phyloP scores from a whole-genome alignment of 2,797 vertebrate species.

The Labroides dimidiatus region DNA sequence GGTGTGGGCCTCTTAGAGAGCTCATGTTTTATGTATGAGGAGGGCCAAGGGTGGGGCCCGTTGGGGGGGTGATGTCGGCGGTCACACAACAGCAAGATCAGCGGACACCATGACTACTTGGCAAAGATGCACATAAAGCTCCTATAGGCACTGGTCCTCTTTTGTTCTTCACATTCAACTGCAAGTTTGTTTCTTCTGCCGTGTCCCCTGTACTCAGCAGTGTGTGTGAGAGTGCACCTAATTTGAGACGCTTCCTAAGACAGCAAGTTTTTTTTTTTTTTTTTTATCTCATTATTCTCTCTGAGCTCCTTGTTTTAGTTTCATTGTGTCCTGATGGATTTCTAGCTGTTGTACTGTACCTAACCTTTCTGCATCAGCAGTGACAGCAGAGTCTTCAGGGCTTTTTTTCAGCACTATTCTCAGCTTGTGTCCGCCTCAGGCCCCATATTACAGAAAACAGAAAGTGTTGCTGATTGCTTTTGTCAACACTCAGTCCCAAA shows the following conservation, averaged over 20 bases:
- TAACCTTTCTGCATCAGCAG: constrained; percentile 27
- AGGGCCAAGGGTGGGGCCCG: constrained; percentile 82
- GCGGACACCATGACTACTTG: constrained; percentile 74
- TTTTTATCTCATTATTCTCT: constrained; percentile 44
- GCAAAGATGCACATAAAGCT: constrained; percentile 66
- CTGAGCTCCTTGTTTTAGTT: constrained; percentile 34
- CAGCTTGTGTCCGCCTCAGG: constrained; percentile 23
- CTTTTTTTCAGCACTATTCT: constrained; percentile 29
- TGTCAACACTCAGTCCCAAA: constrained; percentile 29
- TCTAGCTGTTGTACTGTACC: constrained; percentile 15
- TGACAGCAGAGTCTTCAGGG: constrained; percentile 38
- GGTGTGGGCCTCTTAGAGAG: constrained; percentile 70
- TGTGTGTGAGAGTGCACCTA: constrained; percentile 32
- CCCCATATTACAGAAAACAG: not conserved
- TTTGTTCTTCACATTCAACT: constrained; percentile 47
- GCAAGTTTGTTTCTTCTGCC: constrained; percentile 38
- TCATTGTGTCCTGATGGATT: constrained; percentile 42
- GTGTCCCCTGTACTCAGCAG: constrained; percentile 43
- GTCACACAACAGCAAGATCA: constrained; percentile 67
- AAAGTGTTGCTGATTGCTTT: constrained; percentile 40
- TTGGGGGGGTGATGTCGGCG: constrained; percentile 75
- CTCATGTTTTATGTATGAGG: constrained; percentile 90
- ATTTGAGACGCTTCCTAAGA: constrained; percentile 45
- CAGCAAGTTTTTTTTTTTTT: constrained; percentile 28
- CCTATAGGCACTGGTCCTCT: constrained; percentile 47